Conservation (phyloP, 2,888 invertebrate genomes). For the Aphidius colemani region DNA sequence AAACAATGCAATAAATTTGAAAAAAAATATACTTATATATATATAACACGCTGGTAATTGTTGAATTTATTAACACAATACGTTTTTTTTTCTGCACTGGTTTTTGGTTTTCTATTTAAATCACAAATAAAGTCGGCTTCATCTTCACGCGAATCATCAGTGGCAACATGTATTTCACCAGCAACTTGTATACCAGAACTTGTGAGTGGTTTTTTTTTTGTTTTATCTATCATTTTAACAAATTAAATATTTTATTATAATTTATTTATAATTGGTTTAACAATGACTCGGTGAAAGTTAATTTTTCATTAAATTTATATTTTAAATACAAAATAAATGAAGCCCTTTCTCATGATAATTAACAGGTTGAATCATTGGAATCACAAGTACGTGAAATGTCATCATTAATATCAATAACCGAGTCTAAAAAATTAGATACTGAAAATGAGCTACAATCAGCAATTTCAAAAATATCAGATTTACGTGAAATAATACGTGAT, state of each 20-base stretch:
- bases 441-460: slow-evolving; percentile 78
- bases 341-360: background rate
- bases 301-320: background rate
- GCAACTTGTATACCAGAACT: slow-evolving; percentile 49
- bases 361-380: slow-evolving; percentile 79
- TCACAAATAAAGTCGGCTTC: slow-evolving; percentile 47
- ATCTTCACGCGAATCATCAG: slow-evolving; percentile 50
- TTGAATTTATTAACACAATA: slow-evolving; percentile 47
- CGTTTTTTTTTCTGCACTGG: slow-evolving; percentile 53
- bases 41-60: slow-evolving; percentile 40
- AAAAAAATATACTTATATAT: slow-evolving; percentile 21
- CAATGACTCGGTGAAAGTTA: background rate
- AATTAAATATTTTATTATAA: background rate
- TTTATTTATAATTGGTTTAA: background rate
- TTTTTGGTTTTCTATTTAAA: slow-evolving; percentile 56
- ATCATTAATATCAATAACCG: slow-evolving; percentile 66
- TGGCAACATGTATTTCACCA: slow-evolving; percentile 45
- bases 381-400: slow-evolving; percentile 74
- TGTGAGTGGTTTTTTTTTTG: slow-evolving; percentile 48
- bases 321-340: slow-evolving; percentile 4
- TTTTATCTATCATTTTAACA: background rate
- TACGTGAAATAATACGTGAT: slow-evolving; percentile 78
- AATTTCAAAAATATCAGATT: slow-evolving; percentile 73
- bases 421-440: slow-evolving; percentile 67
- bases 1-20: slow-evolving; percentile 19